Conservation (phyloP, 2,797 vertebrate genomes). For the Ctenochaetus hawaiiensis region DNA sequence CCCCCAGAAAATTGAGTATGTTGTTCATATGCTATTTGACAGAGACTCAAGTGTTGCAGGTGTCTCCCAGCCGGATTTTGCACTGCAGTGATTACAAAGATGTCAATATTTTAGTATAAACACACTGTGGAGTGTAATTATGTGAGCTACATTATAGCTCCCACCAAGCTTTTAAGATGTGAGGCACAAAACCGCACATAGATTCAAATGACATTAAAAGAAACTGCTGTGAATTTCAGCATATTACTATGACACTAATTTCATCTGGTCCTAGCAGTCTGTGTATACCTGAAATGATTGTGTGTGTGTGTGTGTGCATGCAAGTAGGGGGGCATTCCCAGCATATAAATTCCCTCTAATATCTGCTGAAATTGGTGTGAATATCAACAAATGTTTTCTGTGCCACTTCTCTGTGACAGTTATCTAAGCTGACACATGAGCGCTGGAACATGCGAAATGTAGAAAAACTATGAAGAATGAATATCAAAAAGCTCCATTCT, state of each 20-base stretch:
- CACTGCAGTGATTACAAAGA: background rate
- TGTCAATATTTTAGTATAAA: slow-evolving; percentile 7
- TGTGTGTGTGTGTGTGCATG: background rate
- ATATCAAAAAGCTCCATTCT: background rate
- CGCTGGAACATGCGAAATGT: background rate
- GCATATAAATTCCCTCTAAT: background rate
- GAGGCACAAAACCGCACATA: background rate
- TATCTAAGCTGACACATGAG: background rate
- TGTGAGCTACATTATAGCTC: background rate
- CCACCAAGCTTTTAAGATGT: background rate
- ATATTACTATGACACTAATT: background rate
- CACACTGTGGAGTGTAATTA: background rate
- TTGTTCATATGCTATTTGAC: background rate
- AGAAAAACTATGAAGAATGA: background rate
- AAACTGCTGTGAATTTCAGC: background rate
- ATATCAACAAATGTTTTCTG: background rate
- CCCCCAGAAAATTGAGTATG: background rate
- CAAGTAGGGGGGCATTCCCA: background rate
- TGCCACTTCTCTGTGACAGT: background rate
- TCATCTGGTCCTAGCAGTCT: background rate
- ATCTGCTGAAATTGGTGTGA: background rate
- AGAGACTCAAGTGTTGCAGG: background rate
- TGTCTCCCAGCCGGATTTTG: background rate
- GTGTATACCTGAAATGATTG: background rate
- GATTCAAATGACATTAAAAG: background rate